Evolutionary conservation across 2,888 invertebrate genomes (phyloP).

Genomic region (Tridacna crocea): DNA sequence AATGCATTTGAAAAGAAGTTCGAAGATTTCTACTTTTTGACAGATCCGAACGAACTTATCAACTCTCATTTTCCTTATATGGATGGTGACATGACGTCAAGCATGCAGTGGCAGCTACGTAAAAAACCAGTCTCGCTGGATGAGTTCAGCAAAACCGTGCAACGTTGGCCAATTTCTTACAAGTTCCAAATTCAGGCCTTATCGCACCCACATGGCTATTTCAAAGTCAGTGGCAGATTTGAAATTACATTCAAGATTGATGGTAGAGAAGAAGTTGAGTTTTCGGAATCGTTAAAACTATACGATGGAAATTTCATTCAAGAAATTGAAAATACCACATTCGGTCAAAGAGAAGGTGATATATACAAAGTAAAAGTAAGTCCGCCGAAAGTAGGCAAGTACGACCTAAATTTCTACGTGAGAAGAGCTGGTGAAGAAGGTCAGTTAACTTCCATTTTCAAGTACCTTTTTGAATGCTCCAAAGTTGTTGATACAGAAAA

Average conservation of each 20-base stretch:
- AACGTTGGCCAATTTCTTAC: slow-evolving; percentile 39
- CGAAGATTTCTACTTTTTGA: slow-evolving; percentile 71
- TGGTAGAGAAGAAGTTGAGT: neutral
- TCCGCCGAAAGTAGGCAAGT: slow-evolving; percentile 41
- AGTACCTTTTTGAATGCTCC: slow-evolving; percentile 41
- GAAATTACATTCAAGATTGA: slow-evolving; percentile 40
- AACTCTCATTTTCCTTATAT: slow-evolving; percentile 67
- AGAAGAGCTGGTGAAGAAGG: slow-evolving; percentile 24
- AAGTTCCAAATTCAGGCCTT: slow-evolving; percentile 36
- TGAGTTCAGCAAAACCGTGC: slow-evolving; percentile 49
- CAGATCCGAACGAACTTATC: slow-evolving; percentile 68
- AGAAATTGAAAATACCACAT: slow-evolving; percentile 15
- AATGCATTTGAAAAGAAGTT: slow-evolving; percentile 40
- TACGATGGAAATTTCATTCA: slow-evolving; percentile 29
- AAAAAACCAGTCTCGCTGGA: slow-evolving; percentile 56
- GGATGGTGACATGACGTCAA: slow-evolving; percentile 53
- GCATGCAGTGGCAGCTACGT: slow-evolving; percentile 67
- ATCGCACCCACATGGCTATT: slow-evolving; percentile 44
- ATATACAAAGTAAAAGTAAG: slow-evolving; percentile 32
- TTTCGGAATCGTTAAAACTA: slow-evolving; percentile 19
- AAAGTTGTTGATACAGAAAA: neutral
- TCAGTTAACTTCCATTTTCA: slow-evolving; percentile 26
- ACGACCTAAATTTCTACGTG: slow-evolving; percentile 47
- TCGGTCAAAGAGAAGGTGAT: slow-evolving; percentile 19
- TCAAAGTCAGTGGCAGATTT: slow-evolving; percentile 43